phyloP scores from a whole-genome alignment of 64 coral and sea anemone species.

The Actinia tenebrosa region DNA sequence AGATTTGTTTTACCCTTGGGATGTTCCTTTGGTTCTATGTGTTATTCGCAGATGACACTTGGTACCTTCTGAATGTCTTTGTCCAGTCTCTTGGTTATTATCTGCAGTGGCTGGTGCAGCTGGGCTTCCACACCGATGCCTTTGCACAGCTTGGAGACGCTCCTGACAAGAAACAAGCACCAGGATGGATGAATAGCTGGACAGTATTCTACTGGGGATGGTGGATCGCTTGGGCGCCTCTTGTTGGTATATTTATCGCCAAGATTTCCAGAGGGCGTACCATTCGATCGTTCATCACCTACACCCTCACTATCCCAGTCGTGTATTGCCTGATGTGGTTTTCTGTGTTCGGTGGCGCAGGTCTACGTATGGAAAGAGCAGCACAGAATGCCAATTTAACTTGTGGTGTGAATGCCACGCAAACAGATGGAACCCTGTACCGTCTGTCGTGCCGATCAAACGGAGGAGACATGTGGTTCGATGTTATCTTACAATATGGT shows the following conservation, averaged over 20 bases:
- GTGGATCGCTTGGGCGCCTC: slow-evolving; percentile 66
- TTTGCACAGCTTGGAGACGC: slow-evolving; percentile 60
- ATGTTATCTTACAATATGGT: slow-evolving; percentile 41
- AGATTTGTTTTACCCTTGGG: slow-evolving; percentile 46
- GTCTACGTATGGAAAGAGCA: slow-evolving; percentile 49
- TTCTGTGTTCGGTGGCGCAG: slow-evolving; percentile 48
- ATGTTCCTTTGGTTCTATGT: slow-evolving; percentile 43
- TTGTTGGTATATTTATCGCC: slow-evolving; percentile 55
- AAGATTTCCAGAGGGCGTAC: slow-evolving; percentile 50
- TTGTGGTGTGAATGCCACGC: background rate
- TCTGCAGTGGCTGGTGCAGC: slow-evolving; percentile 43
- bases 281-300: slow-evolving; percentile 44
- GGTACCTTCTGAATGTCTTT: slow-evolving; percentile 46
- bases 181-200: slow-evolving; percentile 54
- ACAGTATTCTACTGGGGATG: slow-evolving; percentile 70
- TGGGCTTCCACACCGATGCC: slow-evolving; percentile 69
- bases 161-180: slow-evolving; percentile 31
- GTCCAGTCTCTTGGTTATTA: slow-evolving; percentile 51
- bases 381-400: slow-evolving; percentile 10
- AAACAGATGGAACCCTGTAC: background rate
- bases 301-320: slow-evolving; percentile 45
- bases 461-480: slow-evolving; percentile 40
- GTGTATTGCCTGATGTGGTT: slow-evolving; percentile 55
- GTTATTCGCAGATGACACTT: slow-evolving; percentile 38
- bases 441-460: slow-evolving; percentile 10